These are phyloP conservation scores for Nematostella vectensis DNA, from an alignment of 92 coral and sea anemone genomes.

Conservation along the genomic window DNA sequence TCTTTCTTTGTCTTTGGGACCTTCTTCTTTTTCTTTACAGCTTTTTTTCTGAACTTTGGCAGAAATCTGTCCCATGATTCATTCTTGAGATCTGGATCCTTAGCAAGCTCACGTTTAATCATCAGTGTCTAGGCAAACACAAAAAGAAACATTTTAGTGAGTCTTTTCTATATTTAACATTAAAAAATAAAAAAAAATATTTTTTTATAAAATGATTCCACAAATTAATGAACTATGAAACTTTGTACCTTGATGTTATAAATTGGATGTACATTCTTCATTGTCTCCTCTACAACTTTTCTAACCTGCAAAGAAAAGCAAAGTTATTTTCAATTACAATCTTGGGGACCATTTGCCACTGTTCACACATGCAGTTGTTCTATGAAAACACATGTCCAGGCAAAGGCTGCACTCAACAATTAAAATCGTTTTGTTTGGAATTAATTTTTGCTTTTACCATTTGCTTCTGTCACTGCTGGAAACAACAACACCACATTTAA, in stretches of 20 bases:
- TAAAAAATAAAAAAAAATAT: no score
- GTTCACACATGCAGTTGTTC: no score
- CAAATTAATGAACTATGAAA: background rate
- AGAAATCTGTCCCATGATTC: slow-evolving; percentile 99
- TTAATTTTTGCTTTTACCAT: no score
- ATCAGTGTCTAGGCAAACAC: slow-evolving; percentile 58
- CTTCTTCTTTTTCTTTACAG: slow-evolving; percentile 74
- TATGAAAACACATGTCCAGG: no score
- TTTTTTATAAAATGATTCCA: background rate
- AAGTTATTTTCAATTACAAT: no score
- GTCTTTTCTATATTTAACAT: background rate
- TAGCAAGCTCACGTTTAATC: slow-evolving; percentile 92
- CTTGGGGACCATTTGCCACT: no score
- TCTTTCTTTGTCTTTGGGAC: slow-evolving; percentile 50
- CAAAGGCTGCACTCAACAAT: no score
- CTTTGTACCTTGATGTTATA: slow-evolving; percentile 92
- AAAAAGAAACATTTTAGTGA: background rate
- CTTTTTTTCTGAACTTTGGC: slow-evolving; percentile 78
- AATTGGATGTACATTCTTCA: slow-evolving; percentile 94
- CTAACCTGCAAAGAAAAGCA: slow-evolving; percentile 61
- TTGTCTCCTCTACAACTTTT: slow-evolving; percentile 85
- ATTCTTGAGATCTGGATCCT: slow-evolving; percentile 83
- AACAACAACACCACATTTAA: no score
- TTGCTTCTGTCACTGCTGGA: no score
- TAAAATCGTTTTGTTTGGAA: no score